Evolutionary conservation across 2,888 invertebrate species (phyloP), one percentile per base, ranked within the genome.

Genomic region (Rapana venosa): DNA sequence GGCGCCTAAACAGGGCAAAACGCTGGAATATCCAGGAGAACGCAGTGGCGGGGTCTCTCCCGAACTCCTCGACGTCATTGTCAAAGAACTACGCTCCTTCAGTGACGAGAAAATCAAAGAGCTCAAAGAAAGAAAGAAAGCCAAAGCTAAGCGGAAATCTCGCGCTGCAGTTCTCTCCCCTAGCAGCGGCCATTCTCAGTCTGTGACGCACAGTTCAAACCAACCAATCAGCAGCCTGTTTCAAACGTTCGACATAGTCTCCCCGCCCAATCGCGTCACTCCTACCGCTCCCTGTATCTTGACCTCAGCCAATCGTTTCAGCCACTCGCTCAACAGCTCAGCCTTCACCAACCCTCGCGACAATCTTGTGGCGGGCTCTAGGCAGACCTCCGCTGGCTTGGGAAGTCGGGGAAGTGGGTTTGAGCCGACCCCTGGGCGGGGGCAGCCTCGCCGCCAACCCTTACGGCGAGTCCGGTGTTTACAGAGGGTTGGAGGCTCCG

Each of bases 211-310:
- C 13, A 20, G 30, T 15, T 22, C 47, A 32, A 77, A 11, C n/a
- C 74, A 30, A 36, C 36, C 88, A 15, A n/a, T 88, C 61, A 79
- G 32, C 87, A 61, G 87, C 91, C 92, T 91, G 79, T 94, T 90
- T 85, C 93, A 86, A 87, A 91, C 92, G 32, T 95, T 94, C 70
- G 95, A 95, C 84, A 94, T 95, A 93, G 90, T 94, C 20, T 94
- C 93, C 26, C 95, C 95, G 5, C 95, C 95, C 2, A 95, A 94
- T 89, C 94, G 94, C 91, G 91, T 95, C n/a, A 94, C 94, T 0
- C 92, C 93, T 30, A 93, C 93, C 26, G 92, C 92, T 47, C 92
- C 92, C 58, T 92, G 92, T 90, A 91, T 93, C 36, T 91, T 92
- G 88, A 88, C 93, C 13, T 90, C 93, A 26, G 90, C 90, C 66